Conservation (phyloP, 1,140 invertebrate genomes). For the Penaeus vannamei region DNA sequence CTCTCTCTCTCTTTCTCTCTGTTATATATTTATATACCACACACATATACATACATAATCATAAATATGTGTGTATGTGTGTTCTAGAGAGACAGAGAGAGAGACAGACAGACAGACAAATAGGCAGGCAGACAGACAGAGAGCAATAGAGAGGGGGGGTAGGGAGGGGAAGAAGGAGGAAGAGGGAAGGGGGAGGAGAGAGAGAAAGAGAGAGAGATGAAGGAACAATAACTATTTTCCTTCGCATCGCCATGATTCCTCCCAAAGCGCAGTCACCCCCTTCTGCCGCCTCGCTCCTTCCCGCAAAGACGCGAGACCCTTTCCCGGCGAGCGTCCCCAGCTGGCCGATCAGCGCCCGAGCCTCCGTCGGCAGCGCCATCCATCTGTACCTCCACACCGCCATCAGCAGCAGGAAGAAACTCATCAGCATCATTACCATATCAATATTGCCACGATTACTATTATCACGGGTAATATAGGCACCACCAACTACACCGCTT, state of each 20-base stretch:
- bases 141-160: neutral
- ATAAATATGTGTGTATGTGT: too few species aligned
- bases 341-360: too few species aligned
- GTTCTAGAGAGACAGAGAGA: neutral
- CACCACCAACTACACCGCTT: too few species aligned
- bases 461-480: too few species aligned
- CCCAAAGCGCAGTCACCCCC: neutral
- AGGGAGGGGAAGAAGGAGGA: neutral
- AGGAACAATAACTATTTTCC: neutral
- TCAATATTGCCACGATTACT: too few species aligned
- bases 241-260: neutral
- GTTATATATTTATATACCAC: too few species aligned
- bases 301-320: fast-evolving
- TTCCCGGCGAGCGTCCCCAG: too few species aligned
- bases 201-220: slow-evolving; percentile 2
- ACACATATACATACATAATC: too few species aligned
- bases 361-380: too few species aligned
- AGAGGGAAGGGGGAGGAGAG: slow-evolving; percentile 27
- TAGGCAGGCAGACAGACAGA: neutral
- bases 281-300: neutral
- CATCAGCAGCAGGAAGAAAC: too few species aligned
- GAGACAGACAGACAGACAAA: neutral
- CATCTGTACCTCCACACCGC: too few species aligned
- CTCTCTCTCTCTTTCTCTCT: neutral
- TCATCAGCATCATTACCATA: too few species aligned